Evolutionary conservation across 2,113 vertebrate genomes (phyloP).

Genomic region (Charadrius vociferus): DNA sequence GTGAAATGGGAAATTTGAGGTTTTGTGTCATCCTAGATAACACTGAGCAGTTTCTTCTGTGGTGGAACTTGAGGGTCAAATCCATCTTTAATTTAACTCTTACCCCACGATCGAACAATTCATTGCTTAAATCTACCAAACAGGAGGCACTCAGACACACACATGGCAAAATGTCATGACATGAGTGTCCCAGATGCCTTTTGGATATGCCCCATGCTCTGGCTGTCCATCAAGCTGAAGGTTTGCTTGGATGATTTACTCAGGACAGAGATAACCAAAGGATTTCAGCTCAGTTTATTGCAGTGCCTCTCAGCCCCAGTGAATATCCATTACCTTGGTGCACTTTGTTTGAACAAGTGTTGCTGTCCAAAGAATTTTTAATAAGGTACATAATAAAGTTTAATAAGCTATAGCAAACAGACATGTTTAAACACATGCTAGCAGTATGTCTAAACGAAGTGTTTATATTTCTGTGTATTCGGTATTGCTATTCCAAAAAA

Average conservation of each 20-base stretch:
- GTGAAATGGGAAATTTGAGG: not conserved
- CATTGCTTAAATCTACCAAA: not conserved
- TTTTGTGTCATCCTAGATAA: not conserved
- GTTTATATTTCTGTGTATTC: not conserved
- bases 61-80: not conserved
- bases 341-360: slow-evolving; percentile 9
- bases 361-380: slow-evolving; percentile 18
- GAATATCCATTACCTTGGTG: not conserved
- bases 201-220: not conserved
- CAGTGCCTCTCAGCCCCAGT: not conserved
- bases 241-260: not conserved
- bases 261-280: not conserved
- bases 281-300: not conserved
- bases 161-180: not conserved
- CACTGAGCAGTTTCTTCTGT: not conserved
- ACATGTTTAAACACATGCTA: not conserved
- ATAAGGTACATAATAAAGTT: slow-evolving; percentile 27
- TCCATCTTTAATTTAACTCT: not conserved
- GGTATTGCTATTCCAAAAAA: not conserved
- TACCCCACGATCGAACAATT: not conserved
- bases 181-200: not conserved
- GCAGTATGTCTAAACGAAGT: not conserved
- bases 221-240: not conserved
- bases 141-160: not conserved
- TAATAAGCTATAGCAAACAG: slow-evolving; percentile 1